Percentiles rank a stretch among this genome's conserved stretches.
phyloP scores from a whole-genome alignment of 2,888 invertebrate species.

The Limenitis camilla region DNA sequence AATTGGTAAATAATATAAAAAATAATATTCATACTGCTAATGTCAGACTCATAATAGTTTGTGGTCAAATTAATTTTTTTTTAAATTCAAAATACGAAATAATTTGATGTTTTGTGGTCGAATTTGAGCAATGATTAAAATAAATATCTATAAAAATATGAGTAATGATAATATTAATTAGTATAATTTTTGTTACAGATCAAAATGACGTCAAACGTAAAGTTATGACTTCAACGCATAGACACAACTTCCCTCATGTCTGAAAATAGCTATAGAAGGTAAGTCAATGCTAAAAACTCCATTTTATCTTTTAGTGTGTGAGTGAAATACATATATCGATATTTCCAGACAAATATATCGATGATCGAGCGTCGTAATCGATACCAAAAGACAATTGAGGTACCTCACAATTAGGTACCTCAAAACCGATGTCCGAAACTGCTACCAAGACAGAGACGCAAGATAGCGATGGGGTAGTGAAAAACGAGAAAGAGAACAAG shows the following conservation, averaged over 20 bases:
- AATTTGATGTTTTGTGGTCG: no score
- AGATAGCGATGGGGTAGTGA: conserved; percentile 59
- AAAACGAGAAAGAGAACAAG: conserved; percentile 45
- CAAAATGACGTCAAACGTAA: conserved; percentile 29
- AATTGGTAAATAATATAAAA: no score
- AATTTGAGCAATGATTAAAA: no score
- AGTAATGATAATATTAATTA: neutral
- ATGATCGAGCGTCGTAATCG: conserved; percentile 46
- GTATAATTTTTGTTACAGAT: conserved; percentile 26
- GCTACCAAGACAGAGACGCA: conserved; percentile 53
- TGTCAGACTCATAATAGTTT: no score
- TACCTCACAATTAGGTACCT: conserved; percentile 55
- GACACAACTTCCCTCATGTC: conserved; percentile 27
- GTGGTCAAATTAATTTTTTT: no score
- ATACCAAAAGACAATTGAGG: conserved; percentile 37
- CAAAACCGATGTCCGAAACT: conserved; percentile 65
- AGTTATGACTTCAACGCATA: conserved; percentile 16
- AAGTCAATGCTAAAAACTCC: conserved; percentile 9
- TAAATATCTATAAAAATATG: no score
- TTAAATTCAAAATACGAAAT: no score
- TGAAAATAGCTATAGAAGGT: conserved; percentile 33
- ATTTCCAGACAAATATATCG: conserved; percentile 62
- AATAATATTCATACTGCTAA: no score
- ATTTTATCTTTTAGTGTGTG: neutral
- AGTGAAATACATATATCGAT: conserved; percentile 7